Conservation (phyloP, 2,888 invertebrate species). For the Oconnorella tubifera region DNA sequence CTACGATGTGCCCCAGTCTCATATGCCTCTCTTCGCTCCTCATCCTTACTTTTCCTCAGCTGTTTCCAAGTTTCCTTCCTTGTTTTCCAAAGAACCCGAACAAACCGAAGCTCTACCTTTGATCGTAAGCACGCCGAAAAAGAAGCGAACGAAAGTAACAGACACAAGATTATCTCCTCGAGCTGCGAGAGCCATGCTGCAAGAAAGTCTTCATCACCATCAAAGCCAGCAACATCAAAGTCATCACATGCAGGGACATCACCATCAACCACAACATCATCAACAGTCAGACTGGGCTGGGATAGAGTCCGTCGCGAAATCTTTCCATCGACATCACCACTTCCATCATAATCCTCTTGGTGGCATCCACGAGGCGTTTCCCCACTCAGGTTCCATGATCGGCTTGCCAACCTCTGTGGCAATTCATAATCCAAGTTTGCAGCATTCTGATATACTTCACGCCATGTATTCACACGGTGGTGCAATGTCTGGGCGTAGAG, state of each 20-base stretch:
- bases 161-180: conserved; percentile 55
- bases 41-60: conserved; percentile 65
- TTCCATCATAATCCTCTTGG: conserved; percentile 1
- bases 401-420: conserved; percentile 93
- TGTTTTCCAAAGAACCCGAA: conserved; percentile 43
- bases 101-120: conserved; percentile 79
- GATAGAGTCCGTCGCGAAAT: neutral
- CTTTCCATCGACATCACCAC: conserved; percentile 14
- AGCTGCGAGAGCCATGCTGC: conserved; percentile 47
- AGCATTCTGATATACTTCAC: conserved; percentile 57
- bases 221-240: conserved; percentile 62
- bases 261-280: neutral
- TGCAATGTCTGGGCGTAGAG: conserved; percentile 68
- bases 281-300: conserved; percentile 7
- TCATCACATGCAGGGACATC: conserved; percentile 52
- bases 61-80: conserved; percentile 62
- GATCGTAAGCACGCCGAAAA: conserved; percentile 80
- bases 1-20: conserved; percentile 42
- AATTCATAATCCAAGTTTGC: conserved; percentile 91
- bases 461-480: conserved; percentile 69
- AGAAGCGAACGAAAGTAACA: conserved; percentile 93
- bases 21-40: conserved; percentile 56
- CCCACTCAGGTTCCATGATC: conserved; percentile 69
- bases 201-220: conserved; percentile 55
- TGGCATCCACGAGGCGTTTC: conserved; percentile 63